These are phyloP conservation scores for Anthonomus grandis DNA, from an alignment of 1,140 invertebrate species.

Conservation along the genomic window DNA sequence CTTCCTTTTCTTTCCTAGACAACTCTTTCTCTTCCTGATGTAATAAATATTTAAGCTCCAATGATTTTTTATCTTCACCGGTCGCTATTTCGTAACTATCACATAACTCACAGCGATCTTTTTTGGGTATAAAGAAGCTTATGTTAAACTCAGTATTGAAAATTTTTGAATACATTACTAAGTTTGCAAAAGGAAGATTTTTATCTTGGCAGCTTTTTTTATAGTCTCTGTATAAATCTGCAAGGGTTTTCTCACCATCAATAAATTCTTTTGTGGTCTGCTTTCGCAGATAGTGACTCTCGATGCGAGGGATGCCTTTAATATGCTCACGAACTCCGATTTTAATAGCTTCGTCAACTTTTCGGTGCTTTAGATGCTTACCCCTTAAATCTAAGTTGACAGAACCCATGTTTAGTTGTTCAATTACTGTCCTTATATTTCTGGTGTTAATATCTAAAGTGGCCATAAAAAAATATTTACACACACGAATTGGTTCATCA, in stretches of 20 bases:
- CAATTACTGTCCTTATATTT: not conserved
- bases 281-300: not conserved
- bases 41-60: slow-evolving; percentile 19
- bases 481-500: not conserved
- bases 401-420: not conserved
- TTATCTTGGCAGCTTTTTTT: too few species aligned
- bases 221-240: slow-evolving; percentile 29
- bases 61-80: slow-evolving; percentile 28
- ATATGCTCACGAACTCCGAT: not conserved
- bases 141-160: too few species aligned
- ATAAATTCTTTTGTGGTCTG: slow-evolving; percentile 13
- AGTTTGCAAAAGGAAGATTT: too few species aligned
- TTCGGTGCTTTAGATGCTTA: not conserved
- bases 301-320: not conserved
- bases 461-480: not conserved
- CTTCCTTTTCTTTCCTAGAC: slow-evolving; percentile 15
- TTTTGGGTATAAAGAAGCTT: too few species aligned
- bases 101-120: too few species aligned
- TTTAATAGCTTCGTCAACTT: not conserved
- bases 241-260: slow-evolving; percentile 34
- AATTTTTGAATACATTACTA: too few species aligned
- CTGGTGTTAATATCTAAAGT: slow-evolving; percentile 8
- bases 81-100: slow-evolving; percentile 37
- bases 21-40: slow-evolving; percentile 33
- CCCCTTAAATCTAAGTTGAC: not conserved